These are phyloP conservation scores for Bombus cullumanus DNA, from an alignment of 1,140 invertebrate genomes.

Conservation along the genomic window DNA sequence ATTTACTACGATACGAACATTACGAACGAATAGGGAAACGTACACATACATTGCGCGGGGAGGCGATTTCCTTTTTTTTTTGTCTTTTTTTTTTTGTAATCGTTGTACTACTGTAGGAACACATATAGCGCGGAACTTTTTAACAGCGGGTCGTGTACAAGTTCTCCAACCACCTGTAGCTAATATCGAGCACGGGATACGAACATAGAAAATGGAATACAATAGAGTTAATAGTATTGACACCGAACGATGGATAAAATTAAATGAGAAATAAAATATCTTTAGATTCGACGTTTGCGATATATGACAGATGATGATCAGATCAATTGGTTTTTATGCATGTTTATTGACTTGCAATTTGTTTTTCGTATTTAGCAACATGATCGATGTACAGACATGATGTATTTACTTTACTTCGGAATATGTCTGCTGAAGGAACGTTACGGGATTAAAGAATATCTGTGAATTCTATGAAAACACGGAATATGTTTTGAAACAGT, in stretches of 20 bases:
- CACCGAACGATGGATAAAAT: not conserved
- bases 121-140: not conserved
- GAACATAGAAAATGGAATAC: not conserved
- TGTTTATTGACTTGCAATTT: constrained; percentile 24
- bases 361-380: constrained; percentile 38
- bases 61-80: no score
- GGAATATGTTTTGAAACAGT: constrained; percentile 29
- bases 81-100: not conserved
- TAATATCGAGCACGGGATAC: not conserved
- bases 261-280: no score
- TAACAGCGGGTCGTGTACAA: not conserved
- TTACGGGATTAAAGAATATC: constrained; percentile 35
- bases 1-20: not conserved
- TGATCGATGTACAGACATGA: constrained; percentile 15
- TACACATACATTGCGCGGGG: not conserved
- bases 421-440: constrained; percentile 12
- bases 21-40: not conserved
- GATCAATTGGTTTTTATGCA: not conserved
- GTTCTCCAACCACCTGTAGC: constrained; percentile 22
- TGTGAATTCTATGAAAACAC: constrained; percentile 27
- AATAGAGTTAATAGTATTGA: not conserved
- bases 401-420: constrained; percentile 34
- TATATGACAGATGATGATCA: not conserved
- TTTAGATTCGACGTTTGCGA: not conserved
- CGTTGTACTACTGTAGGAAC: not conserved